These are phyloP conservation scores for Otocyon megalotis DNA, from an alignment of 2,113 vertebrate genomes.

Conservation along the genomic window DNA sequence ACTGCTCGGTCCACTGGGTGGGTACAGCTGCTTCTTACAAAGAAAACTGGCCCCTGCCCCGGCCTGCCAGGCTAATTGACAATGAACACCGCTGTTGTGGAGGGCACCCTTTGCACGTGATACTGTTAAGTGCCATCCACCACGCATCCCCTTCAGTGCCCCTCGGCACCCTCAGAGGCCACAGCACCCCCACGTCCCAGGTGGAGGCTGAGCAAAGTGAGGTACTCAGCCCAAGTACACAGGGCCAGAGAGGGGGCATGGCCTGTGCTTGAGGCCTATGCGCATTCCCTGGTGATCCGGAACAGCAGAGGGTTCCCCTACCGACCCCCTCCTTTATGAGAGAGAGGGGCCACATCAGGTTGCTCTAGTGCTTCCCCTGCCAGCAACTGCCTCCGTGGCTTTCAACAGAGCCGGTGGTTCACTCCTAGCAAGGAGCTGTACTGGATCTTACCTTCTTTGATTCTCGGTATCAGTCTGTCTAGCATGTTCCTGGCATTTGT, in stretches of 20 bases:
- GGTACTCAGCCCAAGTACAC: background rate
- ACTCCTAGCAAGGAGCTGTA: background rate
- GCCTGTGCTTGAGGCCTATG: background rate
- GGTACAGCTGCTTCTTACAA: background rate
- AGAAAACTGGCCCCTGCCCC: background rate
- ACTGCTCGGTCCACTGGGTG: background rate
- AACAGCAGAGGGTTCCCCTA: background rate
- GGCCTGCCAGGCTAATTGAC: background rate
- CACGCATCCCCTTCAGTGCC: background rate
- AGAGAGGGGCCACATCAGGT: rapidly evolving
- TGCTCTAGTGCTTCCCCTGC: background rate
- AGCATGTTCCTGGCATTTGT: background rate
- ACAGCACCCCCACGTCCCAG: background rate
- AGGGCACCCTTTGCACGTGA: background rate
- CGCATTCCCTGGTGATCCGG: rapidly evolving
- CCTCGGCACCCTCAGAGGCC: background rate
- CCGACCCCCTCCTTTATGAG: background rate
- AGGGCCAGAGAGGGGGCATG: background rate
- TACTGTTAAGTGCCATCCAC: background rate
- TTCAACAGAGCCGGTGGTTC: background rate
- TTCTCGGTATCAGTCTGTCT: background rate
- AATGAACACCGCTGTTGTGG: background rate
- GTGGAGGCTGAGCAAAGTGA: background rate
- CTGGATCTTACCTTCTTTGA: background rate
- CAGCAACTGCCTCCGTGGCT: background rate